Evolutionary conservation across 1,140 invertebrate genomes (phyloP).

Genomic region (Aphidius gifuensis): DNA sequence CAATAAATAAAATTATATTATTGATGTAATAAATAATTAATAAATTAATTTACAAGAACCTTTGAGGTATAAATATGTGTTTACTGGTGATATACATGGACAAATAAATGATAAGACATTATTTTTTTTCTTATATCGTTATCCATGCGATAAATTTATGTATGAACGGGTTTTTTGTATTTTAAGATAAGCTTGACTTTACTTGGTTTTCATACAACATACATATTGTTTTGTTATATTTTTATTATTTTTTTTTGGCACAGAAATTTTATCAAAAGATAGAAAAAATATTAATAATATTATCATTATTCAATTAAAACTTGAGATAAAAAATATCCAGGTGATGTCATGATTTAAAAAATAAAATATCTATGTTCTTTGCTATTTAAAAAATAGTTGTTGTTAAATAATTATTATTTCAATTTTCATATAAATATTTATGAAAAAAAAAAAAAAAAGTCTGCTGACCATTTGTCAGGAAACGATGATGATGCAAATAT

Average conservation of each 20-base stretch:
- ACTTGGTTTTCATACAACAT: too few relatives aligned
- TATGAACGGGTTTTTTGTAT: neutral
- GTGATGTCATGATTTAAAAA: too few relatives aligned
- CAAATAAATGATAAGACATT: slow-evolving; percentile 9
- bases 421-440: too few relatives aligned
- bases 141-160: slow-evolving; percentile 6
- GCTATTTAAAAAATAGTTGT: too few relatives aligned
- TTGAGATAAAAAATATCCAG: too few relatives aligned
- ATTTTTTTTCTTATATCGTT: neutral
- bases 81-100: neutral
- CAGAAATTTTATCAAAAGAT: neutral
- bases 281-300: neutral
- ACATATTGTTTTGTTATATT: slow-evolving; percentile 2
- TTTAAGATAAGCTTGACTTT: too few relatives aligned
- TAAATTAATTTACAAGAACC: neutral
- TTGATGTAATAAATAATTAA: neutral
- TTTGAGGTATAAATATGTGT: neutral
- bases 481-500: too few relatives aligned
- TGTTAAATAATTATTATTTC: too few relatives aligned
- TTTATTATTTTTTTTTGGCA: neutral
- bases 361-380: too few relatives aligned
- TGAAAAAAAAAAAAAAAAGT: too few relatives aligned
- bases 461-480: too few relatives aligned
- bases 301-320: too few relatives aligned
- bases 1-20: neutral